Conservation (phyloP, 1,140 invertebrate genomes). For the Lithobius niger region DNA sequence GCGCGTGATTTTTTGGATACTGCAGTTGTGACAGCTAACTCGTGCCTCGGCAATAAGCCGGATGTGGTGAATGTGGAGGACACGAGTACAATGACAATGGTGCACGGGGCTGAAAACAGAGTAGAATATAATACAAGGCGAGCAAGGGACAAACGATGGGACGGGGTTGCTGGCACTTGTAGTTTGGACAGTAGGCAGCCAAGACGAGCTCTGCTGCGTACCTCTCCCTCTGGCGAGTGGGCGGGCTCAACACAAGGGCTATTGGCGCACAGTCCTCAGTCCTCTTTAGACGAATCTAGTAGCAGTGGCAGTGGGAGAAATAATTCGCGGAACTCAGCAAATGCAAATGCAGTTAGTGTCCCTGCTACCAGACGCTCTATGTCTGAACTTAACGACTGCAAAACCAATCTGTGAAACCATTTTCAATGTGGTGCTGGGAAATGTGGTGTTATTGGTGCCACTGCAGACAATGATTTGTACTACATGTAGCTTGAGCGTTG, state of each 20-base stretch:
- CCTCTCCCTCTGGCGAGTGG: neutral
- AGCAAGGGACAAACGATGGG: neutral
- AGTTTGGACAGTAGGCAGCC: neutral
- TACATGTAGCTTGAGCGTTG: no score
- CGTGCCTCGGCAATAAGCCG: neutral
- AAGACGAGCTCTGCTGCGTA: neutral
- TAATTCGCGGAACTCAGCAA: no score
- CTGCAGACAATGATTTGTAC: no score
- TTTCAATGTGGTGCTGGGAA: no score
- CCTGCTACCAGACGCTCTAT: no score
- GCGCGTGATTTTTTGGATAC: conserved; percentile 2
- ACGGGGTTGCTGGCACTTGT: neutral
- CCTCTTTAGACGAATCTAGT: neutral
- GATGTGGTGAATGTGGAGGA: conserved; percentile 5
- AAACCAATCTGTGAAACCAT: no score
- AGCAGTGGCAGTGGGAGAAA: conserved; percentile 1
- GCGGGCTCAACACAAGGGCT: neutral
- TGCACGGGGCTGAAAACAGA: neutral
- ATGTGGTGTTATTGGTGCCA: no score
- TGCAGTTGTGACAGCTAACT: neutral
- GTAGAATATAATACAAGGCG: neutral
- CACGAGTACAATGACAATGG: neutral
- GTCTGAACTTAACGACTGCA: no score
- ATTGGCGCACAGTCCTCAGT: neutral
- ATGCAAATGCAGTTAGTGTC: no score